Evolutionary conservation across 2,113 vertebrate species (phyloP), one percentile per base, ranked within the genome.

Genomic region (Oreochromis aureus): DNA sequence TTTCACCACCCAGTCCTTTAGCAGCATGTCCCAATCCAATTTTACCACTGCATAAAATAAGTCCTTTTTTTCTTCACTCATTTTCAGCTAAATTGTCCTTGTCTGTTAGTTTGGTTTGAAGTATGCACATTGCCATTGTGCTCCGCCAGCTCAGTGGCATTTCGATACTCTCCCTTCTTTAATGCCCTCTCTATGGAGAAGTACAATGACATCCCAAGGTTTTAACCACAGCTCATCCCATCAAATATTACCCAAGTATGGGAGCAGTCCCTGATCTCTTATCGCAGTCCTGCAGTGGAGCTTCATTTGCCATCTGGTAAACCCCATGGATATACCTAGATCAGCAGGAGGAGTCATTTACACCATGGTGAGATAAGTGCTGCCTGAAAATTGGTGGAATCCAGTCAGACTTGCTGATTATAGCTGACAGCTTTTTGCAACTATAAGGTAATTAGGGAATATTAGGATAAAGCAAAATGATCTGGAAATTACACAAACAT

Each of bases 291-390:
- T 82, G 86, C 88, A 87, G 83, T 83, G 61, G 51, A 82, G 90
- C 36, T 81, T 91, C 80, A 85, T 91, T 91, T 92, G 81, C 93
- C 93, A 92, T 93, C 93, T 94, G 93, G 82, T 89, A 73, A 86
- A 81, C 69, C 86, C 84, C 87, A 54, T 54, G 59, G 6, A 89
- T 86, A 82, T 39, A 89, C 69, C 83, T 78, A 36, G 54, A 92
- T 83, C 87, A 90, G 88, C 87, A 63, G 55, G 88, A 87, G 53
- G 19, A 88, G 81, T 86, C 59, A 81, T 87, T 89, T 78, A 76
- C 89, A 82, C 61, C 85, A 73, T 85, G 81, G 86, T 24, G 85
- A 19, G 89, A 88, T 39, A 58, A 90, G 85, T 12, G 24, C 61
- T 2, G 44, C 34, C 22, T 54, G 44, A 27, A 90, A 88, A 84